These are phyloP conservation scores for Semnornis frantzii DNA, from an alignment of 2,113 vertebrate genomes.

Conservation along the genomic window DNA sequence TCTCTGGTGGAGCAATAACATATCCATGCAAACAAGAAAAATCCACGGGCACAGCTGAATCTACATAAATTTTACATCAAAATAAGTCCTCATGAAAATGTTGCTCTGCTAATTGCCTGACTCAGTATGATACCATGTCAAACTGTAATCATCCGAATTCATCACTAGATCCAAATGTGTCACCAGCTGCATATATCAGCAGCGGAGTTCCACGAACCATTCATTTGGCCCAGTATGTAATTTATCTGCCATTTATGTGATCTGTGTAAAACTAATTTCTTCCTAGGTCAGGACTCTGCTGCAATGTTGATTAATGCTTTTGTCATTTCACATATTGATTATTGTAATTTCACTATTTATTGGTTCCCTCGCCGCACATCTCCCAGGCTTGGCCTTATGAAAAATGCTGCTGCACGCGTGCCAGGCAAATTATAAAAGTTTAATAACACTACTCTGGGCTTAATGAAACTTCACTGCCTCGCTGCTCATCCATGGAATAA, in stretches of 20 bases:
- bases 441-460: slow-evolving; percentile 23
- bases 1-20: background rate
- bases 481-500: background rate
- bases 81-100: slow-evolving; percentile 36
- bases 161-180: slow-evolving; percentile 42
- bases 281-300: background rate
- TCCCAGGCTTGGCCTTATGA: background rate
- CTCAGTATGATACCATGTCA: slow-evolving; percentile 39
- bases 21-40: slow-evolving; percentile 3
- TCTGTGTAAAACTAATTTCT: slow-evolving; percentile 45
- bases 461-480: slow-evolving; percentile 39
- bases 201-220: slow-evolving; percentile 22
- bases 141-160: slow-evolving; percentile 54
- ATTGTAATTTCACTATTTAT: slow-evolving; percentile 51
- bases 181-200: slow-evolving; percentile 37
- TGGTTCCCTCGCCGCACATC: background rate
- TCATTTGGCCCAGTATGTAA: slow-evolving; percentile 29
- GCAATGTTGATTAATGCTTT: slow-evolving; percentile 55
- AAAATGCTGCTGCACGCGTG: background rate
- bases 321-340: slow-evolving; percentile 64
- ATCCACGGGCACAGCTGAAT: background rate
- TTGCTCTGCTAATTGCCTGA: slow-evolving; percentile 29
- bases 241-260: slow-evolving; percentile 24
- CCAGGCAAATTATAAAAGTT: slow-evolving; percentile 40
- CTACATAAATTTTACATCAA: slow-evolving; percentile 46